Base-by-base conservation (phyloP, 2,888 invertebrate species). In the Ferdinandea cuprea region DNA sequence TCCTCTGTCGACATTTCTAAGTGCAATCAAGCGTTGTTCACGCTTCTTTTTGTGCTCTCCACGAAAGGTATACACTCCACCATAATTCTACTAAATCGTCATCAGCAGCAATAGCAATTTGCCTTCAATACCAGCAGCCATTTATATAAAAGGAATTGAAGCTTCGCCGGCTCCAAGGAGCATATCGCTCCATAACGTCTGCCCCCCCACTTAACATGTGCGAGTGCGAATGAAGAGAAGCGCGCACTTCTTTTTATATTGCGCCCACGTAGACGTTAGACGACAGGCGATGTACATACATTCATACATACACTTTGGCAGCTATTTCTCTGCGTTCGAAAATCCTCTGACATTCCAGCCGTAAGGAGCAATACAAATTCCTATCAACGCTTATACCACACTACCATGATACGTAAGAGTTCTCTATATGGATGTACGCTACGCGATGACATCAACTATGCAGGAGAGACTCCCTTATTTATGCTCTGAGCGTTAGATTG, bases 311-410 rank as follows among this genome's bases (percentile, higher is more conserved):
- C 42, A 35, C 42, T 9, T 68, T 6, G 58, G 6, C 46, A 17
- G 48, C 13, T 48, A 48, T 63, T 37, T 52, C 25, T 15, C 11
- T 37, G 28, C 19, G 37, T 44, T 63, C 44, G 72, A 17, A 48
- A 56, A 63, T 73, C 48, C 65, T 65, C 5, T 5, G n/a, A 65
- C 56, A 58, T 73, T 58, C 56, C 73, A 65, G 56, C 30, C 63
- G 56, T 73, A 56, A 65, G 63, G 63, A 66, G 48, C 74, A 74
- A 74, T 66, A 56, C 65, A 65, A 74, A 65, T 66, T 74, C 65
- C 65, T 74, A 56, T 74, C 74, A 74, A 48, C 65, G 65, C 42
- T 74, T 30, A n/a, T n/a, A n/a, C n/a, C n/a, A n/a, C n/a, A 13
- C 56, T 56, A 9, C 19, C 19, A 7, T 5, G 19, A 9, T 4